Percentiles rank a stretch among this genome's conserved stretches.
phyloP scores from a whole-genome alignment of 2,888 invertebrate species.

The Peribatodes rhomboidaria region DNA sequence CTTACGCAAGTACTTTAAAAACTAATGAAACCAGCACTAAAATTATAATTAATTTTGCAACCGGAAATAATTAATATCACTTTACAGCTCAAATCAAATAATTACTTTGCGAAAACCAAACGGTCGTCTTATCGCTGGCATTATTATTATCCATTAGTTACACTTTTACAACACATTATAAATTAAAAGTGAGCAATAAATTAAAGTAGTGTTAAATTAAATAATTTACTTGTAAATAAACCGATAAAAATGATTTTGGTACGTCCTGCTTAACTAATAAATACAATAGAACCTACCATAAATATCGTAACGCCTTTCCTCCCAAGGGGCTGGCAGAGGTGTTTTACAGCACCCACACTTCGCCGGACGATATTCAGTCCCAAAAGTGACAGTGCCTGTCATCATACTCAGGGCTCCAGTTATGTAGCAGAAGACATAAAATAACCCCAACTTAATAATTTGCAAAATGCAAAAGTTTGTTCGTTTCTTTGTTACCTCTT shows the following conservation, averaged over 20 bases:
- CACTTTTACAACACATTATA: slow-evolving; percentile 16
- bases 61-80: slow-evolving; percentile 25
- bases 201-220: slow-evolving; percentile 14
- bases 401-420: too few relatives aligned
- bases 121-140: slow-evolving; percentile 5
- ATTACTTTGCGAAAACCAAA: slow-evolving; percentile 23
- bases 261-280: neutral
- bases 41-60: slow-evolving; percentile 13
- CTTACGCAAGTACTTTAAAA: neutral
- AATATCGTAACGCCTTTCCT: too few relatives aligned
- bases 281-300: neutral
- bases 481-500: too few relatives aligned
- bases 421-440: too few relatives aligned
- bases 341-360: too few relatives aligned
- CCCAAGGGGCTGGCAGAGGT: too few relatives aligned
- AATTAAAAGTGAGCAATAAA: slow-evolving; percentile 19
- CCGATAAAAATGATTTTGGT: neutral
- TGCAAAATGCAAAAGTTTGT: too few relatives aligned
- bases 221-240: neutral
- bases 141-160: slow-evolving; percentile 21
- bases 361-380: too few relatives aligned
- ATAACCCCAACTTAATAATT: too few relatives aligned
- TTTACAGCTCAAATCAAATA: slow-evolving; percentile 18
- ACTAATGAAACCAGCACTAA: slow-evolving; percentile 12
- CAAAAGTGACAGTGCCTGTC: too few relatives aligned